These are phyloP conservation scores for Denticeps clupeoides DNA, from an alignment of 2,797 vertebrate species.

Conservation along the genomic window DNA sequence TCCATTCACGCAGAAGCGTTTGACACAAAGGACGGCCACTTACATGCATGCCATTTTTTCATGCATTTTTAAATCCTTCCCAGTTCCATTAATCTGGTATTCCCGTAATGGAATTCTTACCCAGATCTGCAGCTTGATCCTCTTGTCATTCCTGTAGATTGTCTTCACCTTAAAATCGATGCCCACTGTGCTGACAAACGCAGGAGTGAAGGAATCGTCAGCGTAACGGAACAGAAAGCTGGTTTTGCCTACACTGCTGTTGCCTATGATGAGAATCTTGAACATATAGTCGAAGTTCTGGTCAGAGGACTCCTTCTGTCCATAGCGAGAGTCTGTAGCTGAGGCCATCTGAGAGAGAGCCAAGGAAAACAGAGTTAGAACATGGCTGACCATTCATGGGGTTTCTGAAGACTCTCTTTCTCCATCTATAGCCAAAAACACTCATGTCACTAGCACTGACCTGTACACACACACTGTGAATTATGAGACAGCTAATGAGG, in stretches of 20 bases:
- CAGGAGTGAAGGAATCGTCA: slow-evolving; percentile 90
- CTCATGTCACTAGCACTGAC: too few relatives aligned
- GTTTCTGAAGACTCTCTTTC: too few relatives aligned
- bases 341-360: slow-evolving; percentile 99
- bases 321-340: slow-evolving; percentile 83
- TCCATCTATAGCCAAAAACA: too few relatives aligned
- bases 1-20: too few relatives aligned
- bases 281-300: slow-evolving; percentile 99
- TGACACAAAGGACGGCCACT: too few relatives aligned
- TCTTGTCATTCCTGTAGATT: slow-evolving; percentile 94
- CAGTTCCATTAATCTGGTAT: too few relatives aligned
- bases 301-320: slow-evolving; percentile 91
- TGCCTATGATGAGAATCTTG: slow-evolving; percentile 96
- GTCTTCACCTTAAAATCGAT: slow-evolving; percentile 99
- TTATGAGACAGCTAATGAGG: too few relatives aligned
- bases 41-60: too few relatives aligned
- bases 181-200: slow-evolving; percentile 93
- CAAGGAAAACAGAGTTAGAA: too few relatives aligned
- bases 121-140: slow-evolving; percentile 98
- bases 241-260: slow-evolving; percentile 95
- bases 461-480: too few relatives aligned
- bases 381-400: too few relatives aligned
- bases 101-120: slow-evolving; percentile 42
- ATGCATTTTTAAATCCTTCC: too few relatives aligned
- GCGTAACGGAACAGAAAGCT: slow-evolving; percentile 95